Conservation (phyloP, 2,113 vertebrate genomes). For the Megalops atlanticus region DNA sequence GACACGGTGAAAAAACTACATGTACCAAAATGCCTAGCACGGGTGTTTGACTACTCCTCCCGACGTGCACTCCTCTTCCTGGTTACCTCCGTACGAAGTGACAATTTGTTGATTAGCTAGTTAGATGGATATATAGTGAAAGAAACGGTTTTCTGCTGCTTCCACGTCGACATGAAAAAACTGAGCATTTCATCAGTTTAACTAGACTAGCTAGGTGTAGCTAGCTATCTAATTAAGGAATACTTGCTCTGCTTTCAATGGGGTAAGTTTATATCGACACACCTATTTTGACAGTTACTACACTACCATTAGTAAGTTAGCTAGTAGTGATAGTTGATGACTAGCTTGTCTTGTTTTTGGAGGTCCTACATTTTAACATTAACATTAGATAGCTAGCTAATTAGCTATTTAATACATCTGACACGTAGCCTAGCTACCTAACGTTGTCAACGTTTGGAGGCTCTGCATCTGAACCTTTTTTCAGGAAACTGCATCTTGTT, state of each 20-base stretch:
- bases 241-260: neutral
- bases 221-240: neutral
- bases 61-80: conserved; percentile 29
- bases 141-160: conserved; percentile 14
- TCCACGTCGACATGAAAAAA: conserved; percentile 11
- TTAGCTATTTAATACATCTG: too few relatives aligned
- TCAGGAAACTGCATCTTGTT: too few relatives aligned
- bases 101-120: conserved; percentile 9
- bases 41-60: neutral
- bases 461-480: too few relatives aligned
- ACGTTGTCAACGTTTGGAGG: too few relatives aligned
- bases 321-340: too few relatives aligned
- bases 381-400: neutral
- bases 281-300: neutral
- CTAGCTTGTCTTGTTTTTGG: neutral
- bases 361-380: neutral
- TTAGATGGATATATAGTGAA: neutral
- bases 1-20: conserved; percentile 10
- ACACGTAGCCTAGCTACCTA: too few relatives aligned
- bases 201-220: neutral
- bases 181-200: neutral
- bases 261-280: neutral
- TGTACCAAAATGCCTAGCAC: conserved; percentile 6
- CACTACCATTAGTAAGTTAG: neutral
- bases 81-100: conserved; percentile 33